These are phyloP conservation scores for Corella eumyota DNA, from an alignment of 23 tunicate genomes.

Conservation along the genomic window DNA sequence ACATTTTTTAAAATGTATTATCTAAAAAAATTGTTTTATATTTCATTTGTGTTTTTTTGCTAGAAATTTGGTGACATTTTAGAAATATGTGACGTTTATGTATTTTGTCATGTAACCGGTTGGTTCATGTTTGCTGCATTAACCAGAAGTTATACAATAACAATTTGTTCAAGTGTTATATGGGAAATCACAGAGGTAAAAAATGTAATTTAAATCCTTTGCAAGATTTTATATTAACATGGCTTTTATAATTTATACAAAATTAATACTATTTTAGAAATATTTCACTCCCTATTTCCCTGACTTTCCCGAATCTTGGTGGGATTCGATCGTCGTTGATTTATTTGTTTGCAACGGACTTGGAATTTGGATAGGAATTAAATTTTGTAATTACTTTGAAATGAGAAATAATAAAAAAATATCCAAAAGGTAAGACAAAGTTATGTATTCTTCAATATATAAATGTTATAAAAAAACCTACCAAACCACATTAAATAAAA, in stretches of 20 bases:
- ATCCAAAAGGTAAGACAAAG: too few relatives aligned
- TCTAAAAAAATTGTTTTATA: too few relatives aligned
- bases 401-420: too few relatives aligned
- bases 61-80: too few relatives aligned
- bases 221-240: background rate
- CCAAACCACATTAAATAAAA: too few relatives aligned
- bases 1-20: too few relatives aligned
- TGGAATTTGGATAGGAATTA: conserved; percentile 32
- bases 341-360: conserved; percentile 44
- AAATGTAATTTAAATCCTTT: background rate
- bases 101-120: background rate
- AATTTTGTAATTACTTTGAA: conserved; percentile 26
- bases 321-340: conserved; percentile 45
- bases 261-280: background rate
- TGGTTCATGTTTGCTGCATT: background rate
- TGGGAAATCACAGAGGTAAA: conserved; percentile 2
- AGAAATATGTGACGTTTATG: background rate
- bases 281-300: conserved; percentile 14
- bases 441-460: too few relatives aligned
- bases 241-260: background rate
- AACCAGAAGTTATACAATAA: background rate
- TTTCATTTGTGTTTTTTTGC: too few relatives aligned
- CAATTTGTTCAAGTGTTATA: background rate
- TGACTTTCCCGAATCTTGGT: conserved; percentile 46
- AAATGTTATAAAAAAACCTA: too few relatives aligned